Conservation (phyloP, 2,888 invertebrate species). For the Drosophila multiciliata region DNA sequence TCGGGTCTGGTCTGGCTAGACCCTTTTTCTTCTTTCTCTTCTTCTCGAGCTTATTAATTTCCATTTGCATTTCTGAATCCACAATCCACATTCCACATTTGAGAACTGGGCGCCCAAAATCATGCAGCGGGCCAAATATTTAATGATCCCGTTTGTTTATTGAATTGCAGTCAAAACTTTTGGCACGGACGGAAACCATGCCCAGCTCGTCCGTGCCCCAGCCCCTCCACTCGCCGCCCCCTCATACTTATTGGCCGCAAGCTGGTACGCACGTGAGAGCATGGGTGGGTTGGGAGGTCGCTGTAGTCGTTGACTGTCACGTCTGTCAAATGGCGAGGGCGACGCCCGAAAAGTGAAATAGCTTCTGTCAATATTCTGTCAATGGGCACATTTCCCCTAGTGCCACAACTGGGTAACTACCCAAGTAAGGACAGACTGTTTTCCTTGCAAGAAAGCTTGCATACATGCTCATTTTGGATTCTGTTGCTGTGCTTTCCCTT, state of each 20-base stretch:
- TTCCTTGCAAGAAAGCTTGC: conserved; percentile 5
- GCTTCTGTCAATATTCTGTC: conserved; percentile 84
- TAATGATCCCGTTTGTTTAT: conserved; percentile 80
- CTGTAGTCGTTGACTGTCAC: conserved; percentile 51
- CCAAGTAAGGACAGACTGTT: conserved; percentile 14
- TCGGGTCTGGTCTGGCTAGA: not conserved
- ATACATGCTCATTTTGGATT: not conserved
- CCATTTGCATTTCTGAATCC: conserved; percentile 48
- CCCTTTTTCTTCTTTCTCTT: not conserved
- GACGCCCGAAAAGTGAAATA: conserved; percentile 73
- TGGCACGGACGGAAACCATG: conserved; percentile 74
- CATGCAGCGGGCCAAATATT: conserved; percentile 64
- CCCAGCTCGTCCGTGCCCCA: conserved; percentile 36
- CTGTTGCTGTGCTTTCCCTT: conserved; percentile 55
- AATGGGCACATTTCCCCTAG: conserved; percentile 73
- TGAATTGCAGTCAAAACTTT: conserved; percentile 77
- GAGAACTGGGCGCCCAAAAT: conserved; percentile 45
- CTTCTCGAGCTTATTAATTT: conserved; percentile 57
- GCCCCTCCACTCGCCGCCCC: not conserved
- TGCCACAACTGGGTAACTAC: conserved; percentile 27
- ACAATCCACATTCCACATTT: conserved; percentile 38
- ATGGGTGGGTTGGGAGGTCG: conserved; percentile 16
- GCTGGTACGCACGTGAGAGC: conserved; percentile 47
- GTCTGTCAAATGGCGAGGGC: conserved; percentile 57
- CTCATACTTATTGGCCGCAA: conserved; percentile 58